Conservation (phyloP, 2,797 vertebrate genomes). For the Choloepus didactylus region DNA sequence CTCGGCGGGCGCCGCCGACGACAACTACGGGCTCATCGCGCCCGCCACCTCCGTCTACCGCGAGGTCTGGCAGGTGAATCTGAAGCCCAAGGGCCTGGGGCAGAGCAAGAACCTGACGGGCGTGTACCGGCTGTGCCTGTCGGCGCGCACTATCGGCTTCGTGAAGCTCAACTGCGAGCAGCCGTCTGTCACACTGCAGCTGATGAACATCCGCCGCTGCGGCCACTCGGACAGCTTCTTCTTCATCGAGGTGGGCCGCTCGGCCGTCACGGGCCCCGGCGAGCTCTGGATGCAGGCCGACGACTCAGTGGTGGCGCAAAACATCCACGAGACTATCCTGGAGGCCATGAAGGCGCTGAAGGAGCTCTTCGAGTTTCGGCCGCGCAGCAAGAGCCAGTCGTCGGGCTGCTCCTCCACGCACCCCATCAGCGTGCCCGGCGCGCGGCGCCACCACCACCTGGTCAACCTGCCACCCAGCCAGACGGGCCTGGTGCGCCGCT, state of each 20-base stretch:
- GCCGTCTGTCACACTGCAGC: constrained; percentile 95
- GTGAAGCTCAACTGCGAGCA: constrained; percentile 96
- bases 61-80: constrained; percentile 98
- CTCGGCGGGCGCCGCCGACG: constrained; percentile 87
- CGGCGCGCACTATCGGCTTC: constrained; percentile 95
- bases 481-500: constrained; percentile 93
- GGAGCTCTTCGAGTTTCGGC: constrained; percentile 97
- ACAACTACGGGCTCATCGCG: constrained; percentile 93
- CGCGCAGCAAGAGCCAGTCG: constrained; percentile 99
- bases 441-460: constrained; percentile 94
- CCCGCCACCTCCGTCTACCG: constrained; percentile 93
- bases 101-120: constrained; percentile 96
- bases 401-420: constrained; percentile 89
- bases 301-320: constrained; percentile 98
- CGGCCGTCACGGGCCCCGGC: constrained; percentile 96
- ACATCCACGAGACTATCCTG: constrained; percentile 98
- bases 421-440: constrained; percentile 96
- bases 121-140: constrained; percentile 96
- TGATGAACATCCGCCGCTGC: constrained; percentile 98
- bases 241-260: constrained; percentile 98
- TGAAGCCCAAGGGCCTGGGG: constrained; percentile 97
- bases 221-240: constrained; percentile 99
- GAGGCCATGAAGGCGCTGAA: constrained; percentile 99
- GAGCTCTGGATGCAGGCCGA: constrained; percentile 99
- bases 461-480: constrained; percentile 96